Conservation (phyloP, 2,113 vertebrate genomes). For the Picathartes gymnocephalus region DNA sequence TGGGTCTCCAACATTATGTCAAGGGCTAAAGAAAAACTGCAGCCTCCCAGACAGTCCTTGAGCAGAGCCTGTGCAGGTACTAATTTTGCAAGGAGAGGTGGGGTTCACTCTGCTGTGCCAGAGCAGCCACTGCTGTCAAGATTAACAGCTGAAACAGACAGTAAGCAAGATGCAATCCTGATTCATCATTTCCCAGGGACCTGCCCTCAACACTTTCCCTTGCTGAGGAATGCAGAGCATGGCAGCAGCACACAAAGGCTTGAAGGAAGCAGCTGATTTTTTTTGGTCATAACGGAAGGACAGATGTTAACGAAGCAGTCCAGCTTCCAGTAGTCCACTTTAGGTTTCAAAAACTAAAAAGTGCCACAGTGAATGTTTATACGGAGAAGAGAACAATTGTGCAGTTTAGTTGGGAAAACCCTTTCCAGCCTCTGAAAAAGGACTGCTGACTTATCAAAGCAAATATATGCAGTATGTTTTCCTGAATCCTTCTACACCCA, state of each 20-base stretch:
- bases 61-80: neutral
- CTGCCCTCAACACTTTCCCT: neutral
- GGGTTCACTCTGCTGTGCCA: neutral
- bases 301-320: neutral
- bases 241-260: neutral
- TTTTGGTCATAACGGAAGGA: neutral
- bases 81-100: neutral
- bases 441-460: neutral
- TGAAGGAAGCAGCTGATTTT: neutral
- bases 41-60: neutral
- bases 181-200: neutral
- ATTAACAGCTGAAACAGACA: neutral
- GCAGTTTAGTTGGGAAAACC: neutral
- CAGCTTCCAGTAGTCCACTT: neutral
- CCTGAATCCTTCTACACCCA: neutral
- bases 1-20: neutral
- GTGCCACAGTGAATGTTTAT: neutral
- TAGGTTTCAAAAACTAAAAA: neutral
- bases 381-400: neutral
- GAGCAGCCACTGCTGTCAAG: neutral
- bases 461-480: neutral
- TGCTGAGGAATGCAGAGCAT: neutral
- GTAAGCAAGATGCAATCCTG: neutral
- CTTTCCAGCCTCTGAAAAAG: neutral
- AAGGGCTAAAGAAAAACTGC: neutral